Evolutionary conservation across 2,797 vertebrate species (phyloP).

Genomic region (Hydrolagus colliei): DNA sequence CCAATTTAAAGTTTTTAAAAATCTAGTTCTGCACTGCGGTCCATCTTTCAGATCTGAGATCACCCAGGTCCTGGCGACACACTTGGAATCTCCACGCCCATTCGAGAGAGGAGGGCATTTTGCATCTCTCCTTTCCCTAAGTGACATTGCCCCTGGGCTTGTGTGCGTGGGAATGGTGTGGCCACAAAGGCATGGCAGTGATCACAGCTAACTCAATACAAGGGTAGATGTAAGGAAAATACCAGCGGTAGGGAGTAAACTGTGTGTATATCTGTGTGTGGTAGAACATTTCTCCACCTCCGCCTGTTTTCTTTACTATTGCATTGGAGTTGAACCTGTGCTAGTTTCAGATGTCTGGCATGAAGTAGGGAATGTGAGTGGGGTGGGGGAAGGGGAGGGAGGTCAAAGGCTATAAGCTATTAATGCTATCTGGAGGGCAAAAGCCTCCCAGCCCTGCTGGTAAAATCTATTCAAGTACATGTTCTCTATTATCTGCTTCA

Average conservation of each 20-base stretch:
- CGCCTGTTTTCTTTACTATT: too few relatives aligned
- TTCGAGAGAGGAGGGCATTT: background rate
- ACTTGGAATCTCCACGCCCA: background rate
- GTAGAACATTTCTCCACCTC: too few relatives aligned
- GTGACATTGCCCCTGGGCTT: background rate
- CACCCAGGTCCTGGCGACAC: background rate
- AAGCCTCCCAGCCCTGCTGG: background rate
- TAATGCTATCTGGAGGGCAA: background rate
- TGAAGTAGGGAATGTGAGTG: background rate
- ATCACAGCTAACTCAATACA: background rate
- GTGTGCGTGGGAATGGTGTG: background rate
- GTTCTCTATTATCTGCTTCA: background rate
- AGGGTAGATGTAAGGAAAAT: background rate
- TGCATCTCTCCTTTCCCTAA: background rate
- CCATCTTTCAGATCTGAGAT: background rate
- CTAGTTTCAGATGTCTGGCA: background rate
- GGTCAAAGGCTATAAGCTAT: background rate
- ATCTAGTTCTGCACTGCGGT: background rate
- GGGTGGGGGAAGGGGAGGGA: background rate
- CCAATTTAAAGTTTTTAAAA: too few relatives aligned
- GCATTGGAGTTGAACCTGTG: background rate
- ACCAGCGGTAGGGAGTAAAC: background rate
- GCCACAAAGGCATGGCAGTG: background rate
- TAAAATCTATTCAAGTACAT: background rate
- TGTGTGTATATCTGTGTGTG: background rate